phyloP scores from a whole-genome alignment of 2,888 invertebrate species.

The Drosophila bunnanda region DNA sequence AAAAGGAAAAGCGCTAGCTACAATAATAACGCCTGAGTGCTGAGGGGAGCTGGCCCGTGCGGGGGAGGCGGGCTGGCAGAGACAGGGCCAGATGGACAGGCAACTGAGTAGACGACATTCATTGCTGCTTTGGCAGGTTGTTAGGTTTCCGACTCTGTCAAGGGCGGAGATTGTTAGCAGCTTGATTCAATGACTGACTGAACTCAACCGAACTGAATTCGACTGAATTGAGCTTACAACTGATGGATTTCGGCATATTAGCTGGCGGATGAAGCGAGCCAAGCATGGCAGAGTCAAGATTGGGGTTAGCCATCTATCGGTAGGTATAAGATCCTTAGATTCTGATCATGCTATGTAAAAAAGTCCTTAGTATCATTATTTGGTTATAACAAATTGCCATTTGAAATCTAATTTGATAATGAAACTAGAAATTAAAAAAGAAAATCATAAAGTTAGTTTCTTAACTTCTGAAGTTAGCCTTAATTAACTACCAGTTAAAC shows the following conservation, averaged over 20 bases:
- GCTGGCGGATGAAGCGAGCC: constrained; percentile 42
- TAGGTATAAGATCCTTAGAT: no score
- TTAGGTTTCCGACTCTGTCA: constrained; percentile 61
- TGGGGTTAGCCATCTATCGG: neutral
- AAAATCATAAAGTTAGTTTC: no score
- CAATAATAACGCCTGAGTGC: constrained; percentile 49
- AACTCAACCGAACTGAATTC: constrained; percentile 33
- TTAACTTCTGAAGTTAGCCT: no score
- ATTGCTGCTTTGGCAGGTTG: constrained; percentile 76
- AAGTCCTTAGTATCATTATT: neutral
- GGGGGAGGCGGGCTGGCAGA: neutral
- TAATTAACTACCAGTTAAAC: neutral
- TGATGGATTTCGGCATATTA: constrained; percentile 65
- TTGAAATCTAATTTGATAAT: neutral
- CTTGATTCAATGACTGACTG: constrained; percentile 58
- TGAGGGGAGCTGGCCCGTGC: constrained; percentile 1
- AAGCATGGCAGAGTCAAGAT: no score
- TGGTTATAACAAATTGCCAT: neutral
- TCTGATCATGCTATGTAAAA: neutral
- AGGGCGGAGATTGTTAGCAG: constrained; percentile 52
- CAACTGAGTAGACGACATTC: constrained; percentile 70
- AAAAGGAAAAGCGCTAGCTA: constrained; percentile 60
- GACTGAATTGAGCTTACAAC: constrained; percentile 35
- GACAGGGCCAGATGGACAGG: constrained; percentile 42
- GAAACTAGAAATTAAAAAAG: no score